These are phyloP conservation scores for Dreissena polymorpha DNA, from an alignment of 1,140 invertebrate species.

Conservation along the genomic window DNA sequence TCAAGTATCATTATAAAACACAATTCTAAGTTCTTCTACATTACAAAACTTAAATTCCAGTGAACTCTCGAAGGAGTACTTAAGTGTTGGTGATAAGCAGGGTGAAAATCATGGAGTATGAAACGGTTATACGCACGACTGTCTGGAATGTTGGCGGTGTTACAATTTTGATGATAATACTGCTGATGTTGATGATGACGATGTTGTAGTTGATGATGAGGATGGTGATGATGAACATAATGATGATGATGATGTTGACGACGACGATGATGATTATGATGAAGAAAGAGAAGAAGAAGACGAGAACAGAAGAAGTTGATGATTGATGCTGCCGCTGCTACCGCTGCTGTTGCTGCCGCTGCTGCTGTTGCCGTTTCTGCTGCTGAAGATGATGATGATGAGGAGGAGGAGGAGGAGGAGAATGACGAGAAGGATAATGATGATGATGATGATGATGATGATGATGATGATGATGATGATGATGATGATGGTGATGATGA, in stretches of 20 bases:
- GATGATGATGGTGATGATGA: conserved; percentile 32
- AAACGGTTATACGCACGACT: neutral
- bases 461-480: conserved; percentile 28
- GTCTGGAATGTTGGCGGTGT: neutral
- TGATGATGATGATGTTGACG: conserved; percentile 36
- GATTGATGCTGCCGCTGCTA: too few relatives aligned
- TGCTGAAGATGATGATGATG: too few relatives aligned
- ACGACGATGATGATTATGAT: conserved; percentile 16
- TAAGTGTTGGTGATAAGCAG: neutral
- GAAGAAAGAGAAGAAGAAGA: too few relatives aligned
- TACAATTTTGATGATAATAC: neutral
- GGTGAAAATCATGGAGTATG: neutral
- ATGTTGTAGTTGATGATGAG: neutral
- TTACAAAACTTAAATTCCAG: neutral
- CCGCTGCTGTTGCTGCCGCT: too few relatives aligned
- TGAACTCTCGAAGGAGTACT: neutral
- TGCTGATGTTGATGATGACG: conserved; percentile 11
- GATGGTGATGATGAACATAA: conserved; percentile 18
- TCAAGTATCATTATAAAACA: neutral
- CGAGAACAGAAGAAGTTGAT: too few relatives aligned
- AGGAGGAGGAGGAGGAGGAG: too few relatives aligned
- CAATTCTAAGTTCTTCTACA: neutral
- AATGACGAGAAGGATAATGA: neutral
- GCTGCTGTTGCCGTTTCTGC: too few relatives aligned
- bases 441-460: conserved; percentile 43